Evolutionary conservation across 2,113 vertebrate genomes (phyloP), one percentile per base, ranked within the genome.

Genomic region (Burhinus bistriatus): DNA sequence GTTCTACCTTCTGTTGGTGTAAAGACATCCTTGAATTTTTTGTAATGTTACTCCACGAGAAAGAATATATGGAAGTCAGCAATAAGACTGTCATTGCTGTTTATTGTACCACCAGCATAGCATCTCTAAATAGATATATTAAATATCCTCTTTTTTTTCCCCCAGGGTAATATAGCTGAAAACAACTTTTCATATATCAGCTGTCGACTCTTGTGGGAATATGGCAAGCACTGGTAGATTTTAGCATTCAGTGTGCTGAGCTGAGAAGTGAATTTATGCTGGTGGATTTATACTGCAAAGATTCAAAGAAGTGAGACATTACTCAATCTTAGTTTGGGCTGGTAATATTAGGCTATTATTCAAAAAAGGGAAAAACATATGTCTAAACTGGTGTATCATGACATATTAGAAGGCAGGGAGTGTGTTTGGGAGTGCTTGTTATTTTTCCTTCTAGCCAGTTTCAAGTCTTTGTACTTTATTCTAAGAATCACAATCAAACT

Each of bases 251-350:
- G 27, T 61, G 17, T 59, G n/a, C 36, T 1, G 9, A 83, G 49
- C 34, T 73, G n/a, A 83, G 58, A 73, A 89, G 44, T 81, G 34
- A 82, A 65, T 92, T 93, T 92, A 93, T 84, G 30, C 21, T 90
- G 62, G 59, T 75, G 45, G 54, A 73, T 87, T 85, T 92, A 71
- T 78, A 68, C 38, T 54, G n/a, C 59, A 75, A 92, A 85, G 42
- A 81, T 69, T 82, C 70, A 92, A 93, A 86, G 64, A 95, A 83
- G 38, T 75, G 47, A 92, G 52, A 59, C 36, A 90, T 94, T 85
- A 85, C 47, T 94, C 79, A 94, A 12, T 58, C 83, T 82, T 61
- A 75, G 59, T 82, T 95, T 92, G 57, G 49, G 49, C 22, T 51
- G 23, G 25, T 82, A 83, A 83, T 83, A 71, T 71, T 72, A 72